Evolutionary conservation across 2,888 invertebrate species (phyloP).

Genomic region (Miltochrista miniata): DNA sequence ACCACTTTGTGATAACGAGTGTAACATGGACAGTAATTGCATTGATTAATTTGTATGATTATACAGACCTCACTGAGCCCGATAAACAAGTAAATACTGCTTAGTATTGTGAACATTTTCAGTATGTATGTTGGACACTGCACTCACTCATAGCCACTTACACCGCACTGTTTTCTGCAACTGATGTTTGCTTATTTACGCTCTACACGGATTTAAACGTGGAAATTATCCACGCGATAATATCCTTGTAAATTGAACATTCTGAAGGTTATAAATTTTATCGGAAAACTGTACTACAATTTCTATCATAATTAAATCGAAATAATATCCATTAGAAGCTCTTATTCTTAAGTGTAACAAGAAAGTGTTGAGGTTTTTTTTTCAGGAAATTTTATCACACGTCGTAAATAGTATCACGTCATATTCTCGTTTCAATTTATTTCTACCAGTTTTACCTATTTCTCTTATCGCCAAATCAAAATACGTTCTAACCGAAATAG

Average conservation of each 20-base stretch:
- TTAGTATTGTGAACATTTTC: constrained; percentile 38
- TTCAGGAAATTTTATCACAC: constrained; percentile 21
- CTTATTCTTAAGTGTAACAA: constrained; percentile 1
- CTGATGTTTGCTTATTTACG: constrained; percentile 54
- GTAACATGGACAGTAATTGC: constrained; percentile 11
- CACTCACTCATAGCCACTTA: constrained; percentile 44
- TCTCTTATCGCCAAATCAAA: constrained; percentile 33
- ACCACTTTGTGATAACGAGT: constrained; percentile 27
- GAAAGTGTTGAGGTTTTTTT: constrained; percentile 10
- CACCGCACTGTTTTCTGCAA: constrained; percentile 48
- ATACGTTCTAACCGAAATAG: constrained; percentile 22
- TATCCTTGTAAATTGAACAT: constrained; percentile 59
- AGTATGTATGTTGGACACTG: constrained; percentile 37
- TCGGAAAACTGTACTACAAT: constrained; percentile 32
- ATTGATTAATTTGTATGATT: constrained; percentile 14
- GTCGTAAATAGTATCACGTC: constrained; percentile 30
- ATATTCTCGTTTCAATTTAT: constrained; percentile 31
- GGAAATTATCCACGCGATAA: constrained; percentile 72
- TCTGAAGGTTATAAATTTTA: constrained; percentile 45
- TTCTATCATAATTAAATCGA: constrained; percentile 22
- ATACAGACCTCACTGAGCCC: constrained; percentile 53
- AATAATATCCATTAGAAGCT: constrained; percentile 12
- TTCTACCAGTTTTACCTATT: constrained; percentile 32
- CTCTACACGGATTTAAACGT: constrained; percentile 50
- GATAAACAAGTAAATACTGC: constrained; percentile 34